Evolutionary conservation across 1,140 invertebrate genomes (phyloP), one percentile per base, ranked within the genome.

Genomic region (Aethina tumida): DNA sequence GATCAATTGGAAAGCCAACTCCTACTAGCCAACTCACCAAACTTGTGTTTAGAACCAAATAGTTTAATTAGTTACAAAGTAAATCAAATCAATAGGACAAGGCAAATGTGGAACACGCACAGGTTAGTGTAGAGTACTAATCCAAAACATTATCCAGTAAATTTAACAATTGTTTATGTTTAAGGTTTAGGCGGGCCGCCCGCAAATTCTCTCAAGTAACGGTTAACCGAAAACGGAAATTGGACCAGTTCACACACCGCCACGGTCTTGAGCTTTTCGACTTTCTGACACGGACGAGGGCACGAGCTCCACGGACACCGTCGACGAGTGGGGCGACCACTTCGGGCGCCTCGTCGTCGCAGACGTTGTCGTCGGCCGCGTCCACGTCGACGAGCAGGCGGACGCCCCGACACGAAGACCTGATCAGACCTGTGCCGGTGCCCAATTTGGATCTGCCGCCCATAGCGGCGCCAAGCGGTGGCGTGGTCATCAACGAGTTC

Each of bases 21-120:
- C 33, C 71, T 94, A 10, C 68, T 87, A 47, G 83, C 84, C 12
- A 86, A 84, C 5, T 76, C 84, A 32, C 84, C 85, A 24, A 83
- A 84, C 14, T 64, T 96, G 2, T 94, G 87, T 59, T 67, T 94
- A 9, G 86, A 92, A 60, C 86, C 90, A 1, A 78, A 84, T 50
- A 84, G 85, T 4, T 70, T 80, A 14, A 77, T 90, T 10, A 79
- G 79, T 16, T 63, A 87, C 24, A 67, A 82, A 28, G 73, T 78
- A 15, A 83, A 84, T 29, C 71, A 75, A 43, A 59, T 87, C 16
- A 79, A 85, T 50, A 79, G 82, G 49, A 74, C 80, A 17, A 74
- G 76, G 38, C 71, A 82, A 47, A 67, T 83, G 10, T 75, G 89
- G 29, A 83, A 81, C 35, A 82, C 81, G 12, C 73, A 76, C 24